Evolutionary conservation across 2,797 vertebrate species (phyloP), one percentile per base, ranked within the genome.

Genomic region (Scolopax bukidnonensis): DNA sequence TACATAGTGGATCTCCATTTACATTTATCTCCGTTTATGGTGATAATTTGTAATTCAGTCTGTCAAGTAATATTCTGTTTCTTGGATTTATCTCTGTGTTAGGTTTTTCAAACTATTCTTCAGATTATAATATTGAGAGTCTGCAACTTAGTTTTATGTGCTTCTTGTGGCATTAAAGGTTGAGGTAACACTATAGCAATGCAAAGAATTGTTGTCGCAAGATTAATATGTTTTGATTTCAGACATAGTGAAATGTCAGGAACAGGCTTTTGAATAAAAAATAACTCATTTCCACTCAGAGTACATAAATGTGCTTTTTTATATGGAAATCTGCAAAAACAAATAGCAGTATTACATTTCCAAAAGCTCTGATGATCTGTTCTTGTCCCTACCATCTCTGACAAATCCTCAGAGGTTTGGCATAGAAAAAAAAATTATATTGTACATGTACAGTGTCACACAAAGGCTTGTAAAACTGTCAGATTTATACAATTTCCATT

Each of bases 401-500:
- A 54, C 65, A 89, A 79, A 6, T 32, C 67, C 78, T 63, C 51
- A 6, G 78, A 48, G 75, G 30, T 70, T 33, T 68, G 12, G 33
- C 30, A 12, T 1, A n/a, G 75, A 41, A 25, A 78, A 25, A 78
- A 33, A 38, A 69, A 3, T 27, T 19, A 9, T 73, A 23, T 7
- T 6, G 30, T 36, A 9, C 21, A 14, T 0, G 27, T 19, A 2
- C 14, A 33, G 54, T 2, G 43, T 48, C 19, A 1, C 73, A 27
- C 33, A 27, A 75, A 36, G 59, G 18, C 70, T 65, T 21, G 57
- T 80, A 48, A 59, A 83, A 19, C 61, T 90, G 71, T 11, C 53
- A 41, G 57, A 20, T 56, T 3, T 11, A 40, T 23, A 30, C 6
- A 54, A 9, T 1, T 27, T n/a, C 54, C 41, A 17, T 71, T 17